phyloP scores from a whole-genome alignment of 2,888 invertebrate genomes.

The Platerodrilus igneus region DNA sequence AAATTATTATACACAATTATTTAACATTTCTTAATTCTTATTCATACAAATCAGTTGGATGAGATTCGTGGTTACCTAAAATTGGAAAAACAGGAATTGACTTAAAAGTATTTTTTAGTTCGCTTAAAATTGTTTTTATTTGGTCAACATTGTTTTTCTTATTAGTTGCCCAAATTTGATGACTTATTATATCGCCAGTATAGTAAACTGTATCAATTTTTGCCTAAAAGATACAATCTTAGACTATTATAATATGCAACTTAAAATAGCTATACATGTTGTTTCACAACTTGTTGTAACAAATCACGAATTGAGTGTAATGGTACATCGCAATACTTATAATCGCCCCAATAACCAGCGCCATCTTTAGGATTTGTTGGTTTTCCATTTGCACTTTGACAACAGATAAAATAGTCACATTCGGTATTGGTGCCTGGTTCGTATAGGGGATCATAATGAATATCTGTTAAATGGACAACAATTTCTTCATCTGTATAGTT shows the following conservation, averaged over 20 bases:
- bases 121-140: slow-evolving; percentile 51
- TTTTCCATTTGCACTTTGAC: no score
- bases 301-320: no score
- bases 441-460: no score
- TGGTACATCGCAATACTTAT: no score
- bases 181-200: slow-evolving; percentile 84
- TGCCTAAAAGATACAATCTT: no score
- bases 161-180: slow-evolving; percentile 83
- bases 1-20: neutral
- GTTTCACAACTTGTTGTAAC: no score
- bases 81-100: slow-evolving; percentile 55
- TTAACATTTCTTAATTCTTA: neutral
- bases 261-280: neutral
- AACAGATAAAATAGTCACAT: no score
- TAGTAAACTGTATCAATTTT: slow-evolving; percentile 67
- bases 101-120: slow-evolving; percentile 47
- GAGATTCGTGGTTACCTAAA: slow-evolving; percentile 67
- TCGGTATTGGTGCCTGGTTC: no score
- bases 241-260: neutral
- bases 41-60: slow-evolving; percentile 73
- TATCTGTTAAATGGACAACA: no score
- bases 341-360: no score
- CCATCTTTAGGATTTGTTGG: no score
- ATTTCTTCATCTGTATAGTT: no score
- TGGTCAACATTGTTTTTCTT: slow-evolving; percentile 57